Evolutionary conservation across 2,113 vertebrate genomes (phyloP).

Genomic region (Arothron firmamentum): DNA sequence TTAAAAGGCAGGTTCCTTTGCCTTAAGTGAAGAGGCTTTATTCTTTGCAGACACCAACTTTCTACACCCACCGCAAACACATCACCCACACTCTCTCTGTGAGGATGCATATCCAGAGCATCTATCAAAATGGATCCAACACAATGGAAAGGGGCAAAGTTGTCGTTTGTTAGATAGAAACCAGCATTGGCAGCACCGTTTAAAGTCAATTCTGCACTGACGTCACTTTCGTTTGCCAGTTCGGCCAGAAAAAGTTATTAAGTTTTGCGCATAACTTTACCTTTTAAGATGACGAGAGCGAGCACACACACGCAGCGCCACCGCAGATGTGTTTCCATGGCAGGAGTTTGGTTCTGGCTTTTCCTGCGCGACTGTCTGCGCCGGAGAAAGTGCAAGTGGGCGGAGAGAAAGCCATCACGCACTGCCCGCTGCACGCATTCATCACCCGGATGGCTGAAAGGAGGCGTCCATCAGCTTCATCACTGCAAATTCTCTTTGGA

Average conservation of each 20-base stretch:
- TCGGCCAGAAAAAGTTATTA: too few relatives aligned
- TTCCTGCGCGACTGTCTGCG: neutral
- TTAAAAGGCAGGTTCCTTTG: too few relatives aligned
- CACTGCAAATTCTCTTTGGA: neutral
- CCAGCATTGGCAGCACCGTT: too few relatives aligned
- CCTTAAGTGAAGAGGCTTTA: too few relatives aligned
- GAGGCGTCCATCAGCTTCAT: neutral
- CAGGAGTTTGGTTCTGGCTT: neutral
- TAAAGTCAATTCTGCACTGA: too few relatives aligned
- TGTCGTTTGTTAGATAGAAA: too few relatives aligned
- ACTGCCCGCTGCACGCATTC: slow-evolving; percentile 9
- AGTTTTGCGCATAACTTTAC: slow-evolving; percentile 15
- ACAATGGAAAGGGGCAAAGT: too few relatives aligned
- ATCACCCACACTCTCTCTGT: too few relatives aligned
- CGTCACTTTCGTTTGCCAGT: neutral
- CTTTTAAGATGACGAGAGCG: slow-evolving; percentile 24
- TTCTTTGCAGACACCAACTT: too few relatives aligned
- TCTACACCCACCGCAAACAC: too few relatives aligned
- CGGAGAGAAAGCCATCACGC: slow-evolving; percentile 3
- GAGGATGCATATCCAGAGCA: too few relatives aligned
- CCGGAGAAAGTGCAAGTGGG: slow-evolving; percentile 38
- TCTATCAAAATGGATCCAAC: too few relatives aligned
- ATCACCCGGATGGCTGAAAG: slow-evolving; percentile 14
- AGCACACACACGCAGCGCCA: slow-evolving; percentile 6
- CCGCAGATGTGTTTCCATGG: slow-evolving; percentile 28